A percentile compares a stretch with the other conserved stretches of the same genome.
Conservation (phyloP, 2,797 vertebrate genomes). For the Micropoecilia bifurca region DNA sequence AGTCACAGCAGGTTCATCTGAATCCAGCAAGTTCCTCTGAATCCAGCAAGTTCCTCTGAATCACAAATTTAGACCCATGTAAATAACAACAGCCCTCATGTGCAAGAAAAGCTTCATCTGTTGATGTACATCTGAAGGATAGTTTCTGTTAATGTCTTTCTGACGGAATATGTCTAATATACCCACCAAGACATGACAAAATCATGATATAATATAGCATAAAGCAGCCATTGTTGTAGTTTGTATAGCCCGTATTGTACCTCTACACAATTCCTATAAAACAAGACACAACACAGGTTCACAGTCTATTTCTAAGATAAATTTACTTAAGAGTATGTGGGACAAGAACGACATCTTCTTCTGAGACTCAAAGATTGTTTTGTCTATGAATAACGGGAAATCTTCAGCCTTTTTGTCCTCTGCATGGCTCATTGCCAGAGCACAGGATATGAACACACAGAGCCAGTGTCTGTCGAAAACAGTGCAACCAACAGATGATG, state of each 20-base stretch:
- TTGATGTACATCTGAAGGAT: constrained; percentile 50
- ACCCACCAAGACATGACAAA: constrained; percentile 36
- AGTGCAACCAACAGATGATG: constrained; percentile 48
- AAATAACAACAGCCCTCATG: constrained; percentile 64
- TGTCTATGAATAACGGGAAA: constrained; percentile 73
- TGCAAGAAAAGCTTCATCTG: constrained; percentile 48
- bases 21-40: background rate
- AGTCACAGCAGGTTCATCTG: constrained; percentile 1
- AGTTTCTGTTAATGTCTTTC: constrained; percentile 53
- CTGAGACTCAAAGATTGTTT: constrained; percentile 71
- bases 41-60: constrained; percentile 2
- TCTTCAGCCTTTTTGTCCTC: constrained; percentile 63
- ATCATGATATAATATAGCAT: constrained; percentile 67
- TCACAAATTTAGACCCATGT: constrained; percentile 14
- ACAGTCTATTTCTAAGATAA: constrained; percentile 45
- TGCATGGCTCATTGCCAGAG: constrained; percentile 58
- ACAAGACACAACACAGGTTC: constrained; percentile 36
- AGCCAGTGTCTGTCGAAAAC: constrained; percentile 52
- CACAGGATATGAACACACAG: constrained; percentile 62
- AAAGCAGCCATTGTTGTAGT: constrained; percentile 68
- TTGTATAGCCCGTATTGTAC: constrained; percentile 31
- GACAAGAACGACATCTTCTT: constrained; percentile 55
- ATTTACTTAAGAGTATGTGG: constrained; percentile 30
- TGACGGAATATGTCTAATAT: constrained; percentile 19
- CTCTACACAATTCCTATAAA: constrained; percentile 21